Evolutionary conservation across 1,140 invertebrate genomes (phyloP).

Genomic region (Contarinia nasturtii): DNA sequence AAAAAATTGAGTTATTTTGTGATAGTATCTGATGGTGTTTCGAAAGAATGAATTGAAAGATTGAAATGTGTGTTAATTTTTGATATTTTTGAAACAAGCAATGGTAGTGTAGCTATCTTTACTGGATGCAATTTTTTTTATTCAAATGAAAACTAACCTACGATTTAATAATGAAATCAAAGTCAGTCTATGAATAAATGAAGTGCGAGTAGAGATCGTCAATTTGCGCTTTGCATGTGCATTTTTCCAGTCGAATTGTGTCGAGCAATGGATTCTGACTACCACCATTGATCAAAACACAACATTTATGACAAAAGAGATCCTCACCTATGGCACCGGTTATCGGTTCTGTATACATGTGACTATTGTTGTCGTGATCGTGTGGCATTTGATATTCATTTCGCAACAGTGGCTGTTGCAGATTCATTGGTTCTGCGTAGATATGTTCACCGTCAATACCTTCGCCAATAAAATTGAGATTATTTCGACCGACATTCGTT

Average conservation of each 20-base stretch:
- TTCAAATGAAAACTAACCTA: no score
- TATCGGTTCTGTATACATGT: conserved; percentile 14
- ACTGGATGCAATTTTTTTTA: no score
- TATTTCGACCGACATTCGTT: not conserved
- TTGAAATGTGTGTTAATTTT: no score
- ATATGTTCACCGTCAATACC: conserved; percentile 10
- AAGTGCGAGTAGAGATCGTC: no score
- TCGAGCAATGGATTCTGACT: not conserved
- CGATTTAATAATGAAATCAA: no score
- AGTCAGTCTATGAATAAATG: no score
- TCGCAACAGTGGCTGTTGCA: conserved; percentile 10
- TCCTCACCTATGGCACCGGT: conserved; percentile 8
- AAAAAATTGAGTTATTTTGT: not conserved
- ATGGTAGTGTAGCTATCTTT: no score
- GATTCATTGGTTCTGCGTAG: conserved; percentile 11
- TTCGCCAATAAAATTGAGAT: not conserved
- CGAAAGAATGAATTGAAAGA: no score
- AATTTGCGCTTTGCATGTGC: no score
- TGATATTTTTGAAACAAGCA: no score
- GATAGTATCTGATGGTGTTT: no score
- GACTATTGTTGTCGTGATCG: conserved; percentile 6
- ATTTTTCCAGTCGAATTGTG: no score
- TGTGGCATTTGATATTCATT: conserved; percentile 13
- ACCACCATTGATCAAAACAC: not conserved
- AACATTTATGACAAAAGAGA: not conserved